Percentiles rank a stretch among this genome's conserved stretches.
These are phyloP conservation scores for Pogonocherus hispidulus DNA, from an alignment of 2,888 invertebrate genomes.

Conservation along the genomic window DNA sequence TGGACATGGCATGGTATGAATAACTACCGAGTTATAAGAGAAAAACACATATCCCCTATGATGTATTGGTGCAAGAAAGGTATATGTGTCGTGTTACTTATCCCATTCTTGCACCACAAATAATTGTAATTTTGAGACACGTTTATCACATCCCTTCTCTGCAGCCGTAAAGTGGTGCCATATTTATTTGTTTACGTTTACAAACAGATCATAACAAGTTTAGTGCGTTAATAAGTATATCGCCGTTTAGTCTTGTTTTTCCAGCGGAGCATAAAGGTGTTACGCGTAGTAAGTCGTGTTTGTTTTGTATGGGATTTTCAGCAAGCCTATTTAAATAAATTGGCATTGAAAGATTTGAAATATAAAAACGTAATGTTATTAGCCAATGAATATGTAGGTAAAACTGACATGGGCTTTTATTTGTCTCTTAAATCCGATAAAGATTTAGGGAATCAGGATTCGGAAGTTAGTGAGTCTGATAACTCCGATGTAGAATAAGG, in stretches of 20 bases:
- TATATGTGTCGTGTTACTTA: conserved; percentile 3
- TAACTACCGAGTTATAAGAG: neutral
- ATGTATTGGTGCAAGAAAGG: neutral
- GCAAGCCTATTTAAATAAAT: conserved; percentile 2
- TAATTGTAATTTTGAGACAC: neutral
- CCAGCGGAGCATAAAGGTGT: no score
- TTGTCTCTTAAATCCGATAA: no score
- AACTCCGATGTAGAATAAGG: conserved; percentile 7
- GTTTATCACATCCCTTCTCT: no score
- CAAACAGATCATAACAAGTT: no score
- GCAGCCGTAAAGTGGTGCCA: no score
- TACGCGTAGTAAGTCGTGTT: no score
- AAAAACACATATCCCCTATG: conserved; percentile 3
- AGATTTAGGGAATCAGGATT: conserved; percentile 2
- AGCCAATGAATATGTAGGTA: neutral
- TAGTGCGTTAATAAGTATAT: no score
- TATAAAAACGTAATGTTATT: conserved; percentile 16
- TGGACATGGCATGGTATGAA: no score
- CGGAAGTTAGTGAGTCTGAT: conserved; percentile 6
- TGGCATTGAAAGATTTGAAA: conserved; percentile 12
- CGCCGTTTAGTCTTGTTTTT: no score
- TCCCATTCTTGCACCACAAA: conserved; percentile 1
- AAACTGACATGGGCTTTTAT: no score
- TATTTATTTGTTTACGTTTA: no score
- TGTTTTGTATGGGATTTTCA: no score